Evolutionary conservation across 2,888 invertebrate species (phyloP).

Genomic region (Diplazon laetatorius): DNA sequence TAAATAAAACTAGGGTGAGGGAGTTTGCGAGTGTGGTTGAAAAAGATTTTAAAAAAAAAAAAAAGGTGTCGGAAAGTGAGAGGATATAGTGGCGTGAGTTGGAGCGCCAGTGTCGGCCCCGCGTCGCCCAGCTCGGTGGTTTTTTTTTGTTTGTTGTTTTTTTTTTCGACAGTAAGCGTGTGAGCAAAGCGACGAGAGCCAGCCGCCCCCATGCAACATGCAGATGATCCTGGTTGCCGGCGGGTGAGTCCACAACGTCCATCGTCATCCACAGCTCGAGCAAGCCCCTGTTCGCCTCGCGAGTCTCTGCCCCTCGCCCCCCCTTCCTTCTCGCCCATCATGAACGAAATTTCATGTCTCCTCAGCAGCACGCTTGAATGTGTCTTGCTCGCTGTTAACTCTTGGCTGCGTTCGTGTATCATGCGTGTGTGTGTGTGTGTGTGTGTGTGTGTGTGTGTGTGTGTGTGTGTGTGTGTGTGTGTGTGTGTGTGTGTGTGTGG

Average conservation of each 20-base stretch:
- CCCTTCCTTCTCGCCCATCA: no score
- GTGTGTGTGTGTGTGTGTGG: constrained; percentile 9
- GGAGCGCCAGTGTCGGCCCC: constrained; percentile 41
- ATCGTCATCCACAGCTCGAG: constrained; percentile 57
- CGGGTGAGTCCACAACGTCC: constrained; percentile 82
- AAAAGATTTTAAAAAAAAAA: no score
- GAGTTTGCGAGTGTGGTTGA: constrained; percentile 42
- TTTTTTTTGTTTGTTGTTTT: no score
- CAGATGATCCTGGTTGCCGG: constrained; percentile 83
- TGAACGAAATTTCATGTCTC: constrained; percentile 21
- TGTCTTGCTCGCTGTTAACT: constrained; percentile 48
- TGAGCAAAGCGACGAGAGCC: constrained; percentile 74
- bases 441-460: constrained; percentile 16
- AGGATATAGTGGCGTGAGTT: constrained; percentile 45
- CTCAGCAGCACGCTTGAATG: constrained; percentile 38
- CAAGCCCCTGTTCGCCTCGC: constrained; percentile 41
- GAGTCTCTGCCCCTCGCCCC: no score
- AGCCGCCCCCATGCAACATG: constrained; percentile 82
- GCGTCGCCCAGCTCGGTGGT: constrained; percentile 40
- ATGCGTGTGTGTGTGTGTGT: constrained; percentile 28
- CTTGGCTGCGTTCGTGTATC: constrained; percentile 27
- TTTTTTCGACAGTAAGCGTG: constrained; percentile 65
- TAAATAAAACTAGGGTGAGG: constrained; percentile 27
- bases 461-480: no score
- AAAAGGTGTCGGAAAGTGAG: constrained; percentile 61